Base-by-base conservation (phyloP, 2,888 invertebrate genomes). In the Caenorhabditis macrosperma region DNA sequence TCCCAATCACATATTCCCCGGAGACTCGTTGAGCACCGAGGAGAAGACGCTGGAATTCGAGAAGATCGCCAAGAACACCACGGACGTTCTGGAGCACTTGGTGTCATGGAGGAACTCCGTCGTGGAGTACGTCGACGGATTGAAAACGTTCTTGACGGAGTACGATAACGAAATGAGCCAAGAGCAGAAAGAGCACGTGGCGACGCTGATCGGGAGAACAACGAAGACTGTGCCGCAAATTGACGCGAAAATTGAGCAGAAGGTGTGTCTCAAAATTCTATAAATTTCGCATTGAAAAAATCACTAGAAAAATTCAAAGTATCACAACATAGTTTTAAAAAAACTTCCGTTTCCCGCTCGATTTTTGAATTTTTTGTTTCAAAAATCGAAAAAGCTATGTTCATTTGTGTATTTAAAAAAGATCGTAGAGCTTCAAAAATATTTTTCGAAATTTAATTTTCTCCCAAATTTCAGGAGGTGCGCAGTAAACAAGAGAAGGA, bases 51-150 rank as follows among this genome's bases (percentile, higher is more conserved):
- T 20, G 1, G 52, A 50, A 10, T 71, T 35, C 55, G 26, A 38
- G 57, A 41, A 64, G 30, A 57, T 48, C 10, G 64, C 75, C 2
- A 63, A 57, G 22, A 59, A 41, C 48, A 69, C 63, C 1, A 22
- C 64, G 2, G 1, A 26, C 1, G 28, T 71, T 20, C 20, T 77
- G 35, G 28, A 33, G 4, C 46, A 63, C 46, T 17, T 77, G 44
- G 17, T 28, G n/a, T 59, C 59, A 2, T 77, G 77, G 77, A 24
- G 63, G 15, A 28, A 69, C 33, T 33, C 64, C n/a, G 64, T 71
- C 2, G 26, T 4, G 5, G 5, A 15, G 0, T 69, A 54, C 24
- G 15, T 59, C 1, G 12, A 63, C 0, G 64, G 59, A 17, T 15
- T 71, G 10, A 60, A 41, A 12, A 26, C 2, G 24, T 77, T 69